Base-by-base conservation (phyloP, 2,113 vertebrate genomes). In the Anas platyrhynchos region DNA sequence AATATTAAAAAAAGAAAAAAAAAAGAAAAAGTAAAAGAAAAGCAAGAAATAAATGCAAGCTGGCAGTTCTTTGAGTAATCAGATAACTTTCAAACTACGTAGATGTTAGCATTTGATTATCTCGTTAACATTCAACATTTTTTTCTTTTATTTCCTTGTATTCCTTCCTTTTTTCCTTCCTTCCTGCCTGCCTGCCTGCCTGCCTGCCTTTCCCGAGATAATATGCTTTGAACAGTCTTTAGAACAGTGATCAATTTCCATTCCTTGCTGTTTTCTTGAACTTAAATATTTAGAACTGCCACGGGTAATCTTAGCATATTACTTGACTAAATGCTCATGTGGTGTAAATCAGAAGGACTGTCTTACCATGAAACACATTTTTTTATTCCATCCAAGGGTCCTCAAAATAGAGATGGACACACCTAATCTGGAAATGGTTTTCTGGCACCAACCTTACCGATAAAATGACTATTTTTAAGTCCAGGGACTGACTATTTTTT, bases 31-130 rank as follows among this genome's bases (percentile, higher is more conserved):
- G 6, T 13, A 18, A 46, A 71, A 31, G 27, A 7, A 84, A 74
- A 52, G 90, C 71, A 46, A 96, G 11, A 93, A 91, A 92, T 75
- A 92, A 88, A 91, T 90, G 32, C 34, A 83, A 86, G 22, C 38
- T n/a, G 75, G 26, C 27, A 90, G 15, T 62, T 83, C 5, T 87
- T 84, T 93, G 41, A 81, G 8, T 87, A 74, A 56, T 80, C 13
- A 58, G 43, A 56, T 21, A 38, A 86, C 46, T 88, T 95, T 83
- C 55, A 91, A 88, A 92, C 48, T 71, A 76, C 0, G 0, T 44
- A 96, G 31, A 68, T 16, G 12, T 46, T 61, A 56, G 23, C 56
- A 38, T 89, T 73, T 82, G 14, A 17, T 81, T 68, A 76, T 34
- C 11, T 12, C 38, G 14, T 50, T 68, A 20, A n/a, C 63, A 16